Evolutionary conservation across 2,888 invertebrate genomes (phyloP).

Genomic region (Drosophila aldrichi): DNA sequence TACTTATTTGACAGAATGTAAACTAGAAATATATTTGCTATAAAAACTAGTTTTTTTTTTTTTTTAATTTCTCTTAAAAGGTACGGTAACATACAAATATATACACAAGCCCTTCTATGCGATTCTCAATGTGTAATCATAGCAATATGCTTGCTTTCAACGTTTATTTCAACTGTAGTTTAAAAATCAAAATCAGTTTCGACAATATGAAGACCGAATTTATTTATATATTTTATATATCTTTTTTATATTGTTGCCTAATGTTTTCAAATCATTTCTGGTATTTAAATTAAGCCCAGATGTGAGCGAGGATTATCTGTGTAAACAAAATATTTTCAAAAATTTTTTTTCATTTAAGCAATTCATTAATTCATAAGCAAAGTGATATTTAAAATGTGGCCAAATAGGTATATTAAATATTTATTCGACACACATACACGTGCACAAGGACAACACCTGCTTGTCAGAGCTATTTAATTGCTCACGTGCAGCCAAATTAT

Average conservation of each 20-base stretch:
- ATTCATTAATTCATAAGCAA: conserved; percentile 7
- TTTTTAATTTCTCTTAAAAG: no score
- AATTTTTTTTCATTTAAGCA: neutral
- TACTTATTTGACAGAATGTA: no score
- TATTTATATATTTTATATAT: neutral
- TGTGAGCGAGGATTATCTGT: neutral
- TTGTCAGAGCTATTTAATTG: conserved; percentile 54
- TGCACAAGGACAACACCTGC: conserved; percentile 4
- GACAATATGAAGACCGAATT: no score
- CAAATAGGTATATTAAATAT: conserved; percentile 4
- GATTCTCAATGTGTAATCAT: no score
- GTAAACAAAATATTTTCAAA: neutral
- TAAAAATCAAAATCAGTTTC: no score
- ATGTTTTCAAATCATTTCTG: neutral
- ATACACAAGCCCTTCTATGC: no score
- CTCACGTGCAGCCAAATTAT: conserved; percentile 38
- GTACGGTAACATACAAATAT: no score
- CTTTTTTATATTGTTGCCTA: neutral
- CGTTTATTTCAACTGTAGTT: no score
- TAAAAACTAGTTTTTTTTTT: no score
- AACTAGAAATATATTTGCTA: no score
- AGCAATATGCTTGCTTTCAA: no score
- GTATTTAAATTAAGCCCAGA: neutral
- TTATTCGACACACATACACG: conserved; percentile 12
- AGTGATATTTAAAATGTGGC: conserved; percentile 13